Evolutionary conservation across 2,888 invertebrate genomes (phyloP).

Genomic region (Leptopterna dolabrata): DNA sequence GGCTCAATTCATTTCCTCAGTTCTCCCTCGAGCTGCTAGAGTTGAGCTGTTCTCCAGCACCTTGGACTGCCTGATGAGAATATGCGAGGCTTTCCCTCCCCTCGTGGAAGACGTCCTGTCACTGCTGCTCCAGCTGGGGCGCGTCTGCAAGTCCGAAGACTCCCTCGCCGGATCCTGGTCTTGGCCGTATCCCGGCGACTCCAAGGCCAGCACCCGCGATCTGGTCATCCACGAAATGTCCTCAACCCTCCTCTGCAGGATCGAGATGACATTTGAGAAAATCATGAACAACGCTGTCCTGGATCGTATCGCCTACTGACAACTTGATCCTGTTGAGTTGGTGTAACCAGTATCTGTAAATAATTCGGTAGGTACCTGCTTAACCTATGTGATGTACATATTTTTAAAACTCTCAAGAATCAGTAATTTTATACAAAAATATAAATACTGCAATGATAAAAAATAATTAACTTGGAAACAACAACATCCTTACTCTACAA

Average conservation of each 20-base stretch:
- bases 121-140: conserved; percentile 85
- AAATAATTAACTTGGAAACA: too few species aligned
- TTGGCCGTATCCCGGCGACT: conserved; percentile 47
- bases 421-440: too few species aligned
- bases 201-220: background rate
- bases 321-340: background rate
- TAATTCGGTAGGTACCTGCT: background rate
- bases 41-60: conserved; percentile 86
- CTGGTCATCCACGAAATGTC: background rate
- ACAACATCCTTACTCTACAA: too few species aligned
- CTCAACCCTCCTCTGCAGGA: conserved; percentile 63
- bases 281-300: conserved; percentile 68
- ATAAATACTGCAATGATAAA: too few species aligned
- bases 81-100: conserved; percentile 93
- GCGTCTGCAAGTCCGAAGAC: conserved; percentile 86
- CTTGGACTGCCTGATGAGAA: conserved; percentile 85
- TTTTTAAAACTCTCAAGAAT: too few species aligned
- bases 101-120: conserved; percentile 89
- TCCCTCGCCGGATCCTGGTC: conserved; percentile 72
- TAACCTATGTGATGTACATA: background rate
- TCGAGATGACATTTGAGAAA: conserved; percentile 67
- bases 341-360: background rate
- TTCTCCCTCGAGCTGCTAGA: conserved; percentile 82
- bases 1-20: conserved; percentile 65
- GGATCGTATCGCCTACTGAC: conserved; percentile 62